Evolutionary conservation across 2,888 invertebrate species (phyloP).

Genomic region (Drosophila diplacantha): DNA sequence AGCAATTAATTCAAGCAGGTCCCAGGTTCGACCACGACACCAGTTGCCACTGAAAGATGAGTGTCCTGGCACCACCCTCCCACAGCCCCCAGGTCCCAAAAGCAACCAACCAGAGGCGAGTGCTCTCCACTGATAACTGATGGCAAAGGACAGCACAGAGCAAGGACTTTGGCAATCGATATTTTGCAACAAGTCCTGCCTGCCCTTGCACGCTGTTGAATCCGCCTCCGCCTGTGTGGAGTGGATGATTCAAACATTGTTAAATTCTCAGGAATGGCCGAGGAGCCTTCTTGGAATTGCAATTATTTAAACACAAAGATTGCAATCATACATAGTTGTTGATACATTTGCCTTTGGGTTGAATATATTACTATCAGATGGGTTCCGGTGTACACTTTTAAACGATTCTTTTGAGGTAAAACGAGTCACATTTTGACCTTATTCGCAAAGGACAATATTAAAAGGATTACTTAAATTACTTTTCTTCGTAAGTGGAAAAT

Average conservation of each 20-base stretch:
- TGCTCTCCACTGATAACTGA: conserved; percentile 26
- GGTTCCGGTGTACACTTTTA: background rate
- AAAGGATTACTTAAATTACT: background rate
- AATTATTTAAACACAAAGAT: background rate
- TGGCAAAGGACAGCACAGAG: conserved; percentile 1
- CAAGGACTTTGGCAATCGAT: conserved; percentile 62
- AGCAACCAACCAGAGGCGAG: conserved; percentile 1
- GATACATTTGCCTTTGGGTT: no score
- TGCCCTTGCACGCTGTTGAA: conserved; percentile 7
- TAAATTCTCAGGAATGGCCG: no score
- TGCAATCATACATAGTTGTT: background rate
- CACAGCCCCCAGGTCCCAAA: background rate
- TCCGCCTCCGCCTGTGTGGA: background rate
- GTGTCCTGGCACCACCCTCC: conserved; percentile 25
- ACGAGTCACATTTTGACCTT: background rate
- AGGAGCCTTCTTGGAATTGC: background rate
- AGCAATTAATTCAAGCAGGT: conserved; percentile 28
- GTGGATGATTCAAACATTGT: background rate
- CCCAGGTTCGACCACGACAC: conserved; percentile 8
- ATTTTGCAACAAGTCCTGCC: conserved; percentile 73
- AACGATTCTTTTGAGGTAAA: background rate
- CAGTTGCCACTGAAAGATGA: conserved; percentile 25
- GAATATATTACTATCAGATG: background rate
- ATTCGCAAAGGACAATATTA: background rate
- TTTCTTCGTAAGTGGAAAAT: background rate